Conservation (phyloP, 2,888 invertebrate species). For the Temnothorax ravouxi region DNA sequence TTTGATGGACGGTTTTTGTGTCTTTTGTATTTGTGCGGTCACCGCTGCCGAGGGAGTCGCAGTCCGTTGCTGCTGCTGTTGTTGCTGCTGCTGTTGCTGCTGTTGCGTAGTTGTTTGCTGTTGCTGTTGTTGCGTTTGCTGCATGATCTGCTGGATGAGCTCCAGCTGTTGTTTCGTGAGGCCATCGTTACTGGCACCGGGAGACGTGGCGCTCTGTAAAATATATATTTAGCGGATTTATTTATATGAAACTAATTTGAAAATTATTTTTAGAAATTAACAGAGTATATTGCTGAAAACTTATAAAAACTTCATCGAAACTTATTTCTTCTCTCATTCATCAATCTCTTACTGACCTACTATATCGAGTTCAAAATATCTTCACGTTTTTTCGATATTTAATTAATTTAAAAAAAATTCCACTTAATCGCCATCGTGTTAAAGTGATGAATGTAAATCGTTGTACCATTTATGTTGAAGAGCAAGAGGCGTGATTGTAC, state of each 20-base stretch:
- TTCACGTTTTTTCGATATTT: background rate
- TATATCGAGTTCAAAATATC: background rate
- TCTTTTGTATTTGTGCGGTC: slow-evolving; percentile 86
- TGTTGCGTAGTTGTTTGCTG: slow-evolving; percentile 74
- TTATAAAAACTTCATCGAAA: background rate
- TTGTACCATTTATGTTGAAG: slow-evolving; percentile 1
- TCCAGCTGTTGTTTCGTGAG: slow-evolving; percentile 92
- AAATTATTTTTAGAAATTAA: background rate
- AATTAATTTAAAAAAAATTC: background rate
- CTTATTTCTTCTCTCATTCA: background rate
- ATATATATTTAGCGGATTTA: slow-evolving; percentile 11
- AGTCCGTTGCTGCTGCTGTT: slow-evolving; percentile 79
- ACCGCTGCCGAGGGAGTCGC: slow-evolving; percentile 79
- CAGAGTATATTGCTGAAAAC: background rate
- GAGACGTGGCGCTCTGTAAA: slow-evolving; percentile 85
- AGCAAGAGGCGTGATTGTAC: slow-evolving; percentile 19
- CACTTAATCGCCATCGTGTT: background rate
- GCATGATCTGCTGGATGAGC: slow-evolving; percentile 92
- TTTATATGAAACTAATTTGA: background rate
- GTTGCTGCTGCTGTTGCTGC: slow-evolving; percentile 78
- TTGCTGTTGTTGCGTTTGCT: slow-evolving; percentile 90
- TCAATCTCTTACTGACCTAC: background rate
- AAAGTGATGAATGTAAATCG: background rate
- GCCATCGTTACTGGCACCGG: slow-evolving; percentile 89
- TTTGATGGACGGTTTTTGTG: slow-evolving; percentile 84